Percentiles rank a stretch among this genome's conserved stretches.
Evolutionary conservation across 2,113 vertebrate species (phyloP).

Genomic region (Amazona vittata): DNA sequence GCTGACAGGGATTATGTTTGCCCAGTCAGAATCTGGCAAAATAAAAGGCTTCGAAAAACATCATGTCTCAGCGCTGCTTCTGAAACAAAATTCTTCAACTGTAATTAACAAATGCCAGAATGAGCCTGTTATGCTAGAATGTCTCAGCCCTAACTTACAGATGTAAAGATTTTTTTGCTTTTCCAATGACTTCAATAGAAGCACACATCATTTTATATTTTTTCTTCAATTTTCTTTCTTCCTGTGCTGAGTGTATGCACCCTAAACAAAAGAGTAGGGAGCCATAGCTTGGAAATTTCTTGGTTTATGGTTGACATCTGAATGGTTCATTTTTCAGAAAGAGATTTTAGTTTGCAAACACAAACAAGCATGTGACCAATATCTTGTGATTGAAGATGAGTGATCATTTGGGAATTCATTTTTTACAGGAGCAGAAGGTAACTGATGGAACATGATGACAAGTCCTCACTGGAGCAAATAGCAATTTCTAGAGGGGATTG

Average conservation of each 20-base stretch:
- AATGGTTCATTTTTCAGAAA: background rate
- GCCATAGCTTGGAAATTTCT: background rate
- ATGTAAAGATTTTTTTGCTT: background rate
- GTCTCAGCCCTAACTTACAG: background rate
- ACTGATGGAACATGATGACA: background rate
- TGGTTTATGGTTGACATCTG: background rate
- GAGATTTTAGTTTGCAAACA: background rate
- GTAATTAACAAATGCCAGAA: background rate
- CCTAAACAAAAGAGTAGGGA: background rate
- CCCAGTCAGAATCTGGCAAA: slow-evolving; percentile 28
- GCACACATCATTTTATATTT: background rate
- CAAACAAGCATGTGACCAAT: background rate
- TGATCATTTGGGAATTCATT: background rate
- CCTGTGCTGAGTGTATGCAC: background rate
- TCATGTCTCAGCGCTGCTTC: background rate
- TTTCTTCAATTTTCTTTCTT: background rate
- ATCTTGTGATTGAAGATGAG: background rate
- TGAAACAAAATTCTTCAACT: background rate
- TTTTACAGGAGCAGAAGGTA: background rate
- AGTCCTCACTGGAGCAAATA: background rate
- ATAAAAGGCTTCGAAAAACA: background rate
- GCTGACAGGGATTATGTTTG: slow-evolving; percentile 17
- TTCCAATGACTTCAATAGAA: background rate
- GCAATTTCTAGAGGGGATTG: background rate
- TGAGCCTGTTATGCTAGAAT: background rate